Base-by-base conservation (phyloP, 2,888 invertebrate species). In the Augochlorella aurata region DNA sequence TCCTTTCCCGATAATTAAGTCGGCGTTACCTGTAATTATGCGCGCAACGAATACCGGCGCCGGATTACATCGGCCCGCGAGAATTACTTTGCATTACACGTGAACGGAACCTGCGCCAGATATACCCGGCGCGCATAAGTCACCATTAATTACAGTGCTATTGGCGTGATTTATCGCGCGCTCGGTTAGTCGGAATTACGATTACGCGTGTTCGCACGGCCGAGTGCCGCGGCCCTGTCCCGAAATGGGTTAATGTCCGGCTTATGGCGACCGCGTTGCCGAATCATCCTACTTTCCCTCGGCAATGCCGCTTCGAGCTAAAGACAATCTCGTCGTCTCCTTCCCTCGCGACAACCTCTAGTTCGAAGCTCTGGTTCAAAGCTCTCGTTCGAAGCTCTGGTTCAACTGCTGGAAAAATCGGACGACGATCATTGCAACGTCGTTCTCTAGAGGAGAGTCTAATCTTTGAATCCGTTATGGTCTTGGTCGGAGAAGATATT, bases 141-240 rank as follows among this genome's bases (percentile, higher is more conserved):
- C 79, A 79, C 72, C 76, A 63, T 83, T 84, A 84, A 83, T 84
- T 79, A 79, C 65, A 29, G 24, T 10, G 74, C 16, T 77, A 79
- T 79, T 68, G 71, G 54, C 67, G 67, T 83, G 83, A 83, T 78
- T 83, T 83, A 83, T 78, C 69, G 52, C 68, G 61, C 21, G 83
- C 54, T 76, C 21, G 70, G 63, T 69, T 77, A 77, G 54, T 54
- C 54, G 50, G 70, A 71, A 83, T 83, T 83, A 77, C 79, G 77
- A 79, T 83, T 79, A 79, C 74, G 61, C 75, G 45, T 54, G 75
- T 54, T 63, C 49, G 21, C 14, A 18, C 38, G 61, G 61, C 24
- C 29, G 58, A 61, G 24, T 29, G 58, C 16, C 24, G 24, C 61
- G 9, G 61, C 29, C 21, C 21, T 21, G 18, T 45, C 29, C 38